These are phyloP conservation scores for Cyclargus thomasi DNA, from an alignment of 1,140 invertebrate species.

Conservation along the genomic window DNA sequence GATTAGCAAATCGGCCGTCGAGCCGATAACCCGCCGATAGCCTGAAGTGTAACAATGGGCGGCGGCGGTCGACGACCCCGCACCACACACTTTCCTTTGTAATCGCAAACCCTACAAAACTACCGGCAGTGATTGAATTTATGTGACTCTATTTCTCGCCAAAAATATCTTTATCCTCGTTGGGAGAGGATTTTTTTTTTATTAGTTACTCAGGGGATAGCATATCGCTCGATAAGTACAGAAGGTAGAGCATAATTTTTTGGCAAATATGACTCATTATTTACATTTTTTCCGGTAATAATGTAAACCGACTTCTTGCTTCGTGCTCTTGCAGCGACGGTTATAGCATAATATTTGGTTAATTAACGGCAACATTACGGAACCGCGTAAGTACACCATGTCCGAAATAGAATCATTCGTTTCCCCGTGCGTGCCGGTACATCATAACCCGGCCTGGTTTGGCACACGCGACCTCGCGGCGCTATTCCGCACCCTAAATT, in stretches of 20 bases:
- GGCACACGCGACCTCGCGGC: not conserved
- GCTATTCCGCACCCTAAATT: not conserved
- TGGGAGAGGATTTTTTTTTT: not conserved
- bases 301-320: no score
- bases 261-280: not conserved
- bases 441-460: not conserved
- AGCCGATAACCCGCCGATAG: slow-evolving; percentile 16
- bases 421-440: not conserved
- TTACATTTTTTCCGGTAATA: no score
- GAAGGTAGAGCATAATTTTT: not conserved
- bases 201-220: not conserved
- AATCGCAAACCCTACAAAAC: not conserved
- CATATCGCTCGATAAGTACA: not conserved
- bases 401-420: not conserved
- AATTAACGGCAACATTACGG: no score
- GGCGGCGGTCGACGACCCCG: slow-evolving; percentile 16
- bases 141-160: no score
- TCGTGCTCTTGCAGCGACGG: no score
- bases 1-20: slow-evolving; percentile 18
- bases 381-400: not conserved
- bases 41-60: slow-evolving; percentile 16
- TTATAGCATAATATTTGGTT: no score
- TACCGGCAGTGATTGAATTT: not conserved
- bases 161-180: no score
- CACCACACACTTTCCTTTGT: not conserved